phyloP scores from a whole-genome alignment of 1,140 invertebrate genomes.

The Tetramorium alpestre region DNA sequence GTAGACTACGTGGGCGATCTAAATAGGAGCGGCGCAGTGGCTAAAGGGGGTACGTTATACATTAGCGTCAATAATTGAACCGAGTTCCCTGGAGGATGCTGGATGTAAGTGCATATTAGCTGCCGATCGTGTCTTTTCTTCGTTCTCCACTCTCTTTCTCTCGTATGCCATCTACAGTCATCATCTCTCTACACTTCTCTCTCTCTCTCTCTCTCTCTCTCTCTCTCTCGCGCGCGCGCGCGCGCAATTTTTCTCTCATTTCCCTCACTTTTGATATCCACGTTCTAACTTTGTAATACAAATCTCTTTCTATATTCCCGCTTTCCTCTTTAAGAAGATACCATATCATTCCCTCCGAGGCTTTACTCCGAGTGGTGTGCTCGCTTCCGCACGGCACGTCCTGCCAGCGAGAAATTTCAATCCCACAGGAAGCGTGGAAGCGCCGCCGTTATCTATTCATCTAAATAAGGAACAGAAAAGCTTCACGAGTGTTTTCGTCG shows the following conservation, averaged over 20 bases:
- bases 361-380: background rate
- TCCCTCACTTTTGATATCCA: constrained; percentile 24
- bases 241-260: background rate
- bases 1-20: background rate
- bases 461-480: constrained; percentile 11
- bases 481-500: background rate
- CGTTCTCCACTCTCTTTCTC: background rate
- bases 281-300: constrained; percentile 39
- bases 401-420: constrained; percentile 34
- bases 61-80: constrained; percentile 56
- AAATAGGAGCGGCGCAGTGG: background rate
- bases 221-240: background rate
- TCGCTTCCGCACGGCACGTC: background rate
- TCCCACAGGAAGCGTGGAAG: background rate
- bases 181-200: background rate
- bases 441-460: background rate
- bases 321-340: background rate
- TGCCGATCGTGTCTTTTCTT: constrained; percentile 18
- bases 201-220: background rate
- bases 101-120: constrained; percentile 55
- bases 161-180: background rate
- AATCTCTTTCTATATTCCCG: constrained; percentile 10
- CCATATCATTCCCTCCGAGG: background rate
- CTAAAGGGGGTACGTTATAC: constrained; percentile 21
- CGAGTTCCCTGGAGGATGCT: background rate